These are phyloP conservation scores for Carterocephalus palaemon DNA, from an alignment of 2,888 invertebrate genomes.

Conservation along the genomic window DNA sequence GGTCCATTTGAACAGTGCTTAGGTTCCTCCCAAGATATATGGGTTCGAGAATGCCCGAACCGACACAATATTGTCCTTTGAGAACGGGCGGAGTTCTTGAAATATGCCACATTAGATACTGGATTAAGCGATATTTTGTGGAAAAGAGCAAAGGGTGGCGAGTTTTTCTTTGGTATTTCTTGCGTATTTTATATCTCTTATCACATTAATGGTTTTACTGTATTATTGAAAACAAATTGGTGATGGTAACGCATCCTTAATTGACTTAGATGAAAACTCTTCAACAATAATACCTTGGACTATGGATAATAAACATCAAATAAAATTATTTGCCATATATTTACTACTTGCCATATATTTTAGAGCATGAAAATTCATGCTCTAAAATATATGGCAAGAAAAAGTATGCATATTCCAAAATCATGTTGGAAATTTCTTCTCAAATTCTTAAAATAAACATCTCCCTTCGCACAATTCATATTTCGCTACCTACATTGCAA, in stretches of 20 bases:
- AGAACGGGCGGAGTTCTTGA: slow-evolving; percentile 31
- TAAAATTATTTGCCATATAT: no score
- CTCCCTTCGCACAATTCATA: not conserved
- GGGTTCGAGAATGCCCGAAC: slow-evolving; percentile 52
- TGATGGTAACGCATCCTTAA: no score
- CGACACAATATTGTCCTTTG: slow-evolving; percentile 60
- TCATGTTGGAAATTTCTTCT: not conserved
- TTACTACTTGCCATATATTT: no score
- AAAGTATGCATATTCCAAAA: not conserved
- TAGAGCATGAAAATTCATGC: no score
- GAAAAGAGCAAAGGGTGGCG: not conserved
- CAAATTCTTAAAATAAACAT: not conserved
- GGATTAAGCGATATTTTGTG: slow-evolving; percentile 27
- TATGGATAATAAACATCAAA: no score
- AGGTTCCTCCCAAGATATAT: slow-evolving; percentile 49
- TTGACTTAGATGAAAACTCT: no score
- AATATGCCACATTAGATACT: slow-evolving; percentile 15
- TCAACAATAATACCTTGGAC: no score
- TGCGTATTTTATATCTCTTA: no score
- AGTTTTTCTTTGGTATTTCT: no score
- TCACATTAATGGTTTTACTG: slow-evolving; percentile 4
- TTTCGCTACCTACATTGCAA: slow-evolving; percentile 7
- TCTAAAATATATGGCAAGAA: no score
- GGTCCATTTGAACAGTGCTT: slow-evolving; percentile 49
- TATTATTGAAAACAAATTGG: no score